Conservation (phyloP, 1,140 invertebrate genomes). For the Aplysia californica region DNA sequence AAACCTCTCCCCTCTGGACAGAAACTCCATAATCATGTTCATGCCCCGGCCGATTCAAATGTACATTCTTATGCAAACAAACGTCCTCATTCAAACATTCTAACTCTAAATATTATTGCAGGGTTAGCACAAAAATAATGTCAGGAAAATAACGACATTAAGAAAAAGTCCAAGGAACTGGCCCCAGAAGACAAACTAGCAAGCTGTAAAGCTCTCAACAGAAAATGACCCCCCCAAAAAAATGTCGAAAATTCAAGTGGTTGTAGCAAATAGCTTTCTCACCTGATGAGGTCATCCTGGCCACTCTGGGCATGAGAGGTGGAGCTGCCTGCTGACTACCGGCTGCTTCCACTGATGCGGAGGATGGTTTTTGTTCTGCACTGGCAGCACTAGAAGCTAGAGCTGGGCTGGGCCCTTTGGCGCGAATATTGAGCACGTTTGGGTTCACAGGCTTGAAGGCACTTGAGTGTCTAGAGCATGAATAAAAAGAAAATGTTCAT, state of each 20-base stretch:
- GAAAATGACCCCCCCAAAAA: neutral
- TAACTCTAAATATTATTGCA: no score
- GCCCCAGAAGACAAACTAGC: no score
- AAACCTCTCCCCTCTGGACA: no score
- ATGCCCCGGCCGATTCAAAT: no score
- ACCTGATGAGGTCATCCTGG: conserved; percentile 16
- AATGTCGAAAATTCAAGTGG: neutral
- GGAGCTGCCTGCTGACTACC: conserved; percentile 5
- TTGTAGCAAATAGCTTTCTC: neutral
- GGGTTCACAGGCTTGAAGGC: conserved; percentile 42
- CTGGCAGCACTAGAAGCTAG: neutral
- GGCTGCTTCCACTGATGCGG: neutral
- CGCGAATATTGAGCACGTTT: conserved; percentile 46
- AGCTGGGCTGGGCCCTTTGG: conserved; percentile 33
- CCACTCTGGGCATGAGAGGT: conserved; percentile 20
- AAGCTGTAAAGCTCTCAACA: no score
- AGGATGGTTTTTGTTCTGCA: neutral
- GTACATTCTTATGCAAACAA: no score
- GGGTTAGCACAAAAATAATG: no score
- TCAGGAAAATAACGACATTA: no score
- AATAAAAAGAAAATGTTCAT: no score
- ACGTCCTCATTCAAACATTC: no score
- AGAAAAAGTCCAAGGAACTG: no score
- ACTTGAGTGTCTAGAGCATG: conserved; percentile 39
- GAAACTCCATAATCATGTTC: no score